A percentile compares a stretch with the other conserved stretches of the same genome.
Evolutionary conservation across 2,888 invertebrate genomes (phyloP).

Genomic region (Acholoe squamosa): DNA sequence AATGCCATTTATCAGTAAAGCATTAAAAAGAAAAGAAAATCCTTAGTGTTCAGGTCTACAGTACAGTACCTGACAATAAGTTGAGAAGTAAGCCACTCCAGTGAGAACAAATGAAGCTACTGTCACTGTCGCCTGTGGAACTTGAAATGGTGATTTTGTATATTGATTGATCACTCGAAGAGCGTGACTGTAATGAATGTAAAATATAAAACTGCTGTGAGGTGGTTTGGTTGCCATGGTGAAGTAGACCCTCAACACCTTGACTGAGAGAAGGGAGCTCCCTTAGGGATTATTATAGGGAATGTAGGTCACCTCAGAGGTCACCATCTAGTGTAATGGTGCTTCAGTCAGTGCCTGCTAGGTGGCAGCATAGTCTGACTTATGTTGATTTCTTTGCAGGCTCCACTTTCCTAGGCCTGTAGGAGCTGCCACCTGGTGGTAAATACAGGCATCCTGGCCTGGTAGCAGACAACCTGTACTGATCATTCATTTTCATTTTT

Average conservation of each 20-base stretch:
- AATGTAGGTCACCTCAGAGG: constrained; percentile 36
- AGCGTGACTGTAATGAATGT: not conserved
- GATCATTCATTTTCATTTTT: not conserved
- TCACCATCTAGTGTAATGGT: constrained; percentile 6
- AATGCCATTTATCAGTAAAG: too few relatives aligned
- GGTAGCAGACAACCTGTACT: not conserved
- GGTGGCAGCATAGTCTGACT: constrained; percentile 34
- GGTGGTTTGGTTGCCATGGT: not conserved
- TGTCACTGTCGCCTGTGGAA: not conserved
- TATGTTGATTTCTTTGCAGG: constrained; percentile 18
- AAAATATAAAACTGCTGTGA: not conserved
- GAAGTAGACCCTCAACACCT: not conserved
- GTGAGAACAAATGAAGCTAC: not conserved
- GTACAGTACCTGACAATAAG: not conserved
- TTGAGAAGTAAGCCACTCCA: too few relatives aligned
- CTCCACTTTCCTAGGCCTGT: too few relatives aligned
- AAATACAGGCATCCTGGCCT: not conserved
- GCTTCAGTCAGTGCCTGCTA: not conserved
- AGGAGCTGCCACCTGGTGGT: constrained; percentile 19
- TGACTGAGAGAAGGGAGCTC: not conserved
- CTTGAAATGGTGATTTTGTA: too few relatives aligned
- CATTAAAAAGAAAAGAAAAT: too few relatives aligned
- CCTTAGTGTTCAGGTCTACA: not conserved
- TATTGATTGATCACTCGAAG: too few relatives aligned
- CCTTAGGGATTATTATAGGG: too few relatives aligned